Evolutionary conservation across 1,140 invertebrate species (phyloP).

Genomic region (Lineus longissimus): DNA sequence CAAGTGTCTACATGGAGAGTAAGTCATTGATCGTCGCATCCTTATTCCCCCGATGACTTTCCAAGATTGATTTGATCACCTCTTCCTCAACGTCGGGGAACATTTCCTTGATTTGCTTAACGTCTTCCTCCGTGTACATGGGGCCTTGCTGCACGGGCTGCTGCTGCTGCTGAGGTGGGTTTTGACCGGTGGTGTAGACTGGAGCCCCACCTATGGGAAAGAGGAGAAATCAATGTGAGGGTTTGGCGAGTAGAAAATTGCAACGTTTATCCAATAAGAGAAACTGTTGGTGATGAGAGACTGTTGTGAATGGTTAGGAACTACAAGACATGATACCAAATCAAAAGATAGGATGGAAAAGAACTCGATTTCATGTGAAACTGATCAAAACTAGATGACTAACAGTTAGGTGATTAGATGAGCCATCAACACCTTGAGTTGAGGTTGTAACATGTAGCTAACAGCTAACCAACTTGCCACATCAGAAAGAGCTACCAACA

Average conservation of each 20-base stretch:
- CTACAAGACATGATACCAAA: too few relatives aligned
- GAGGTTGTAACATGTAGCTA: too few relatives aligned
- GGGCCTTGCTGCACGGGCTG: constrained; percentile 40
- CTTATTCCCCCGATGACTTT: constrained; percentile 84
- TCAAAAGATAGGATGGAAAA: too few relatives aligned
- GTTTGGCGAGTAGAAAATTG: neutral
- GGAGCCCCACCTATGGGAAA: constrained; percentile 1
- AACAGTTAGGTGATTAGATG: too few relatives aligned
- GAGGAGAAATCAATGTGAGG: neutral
- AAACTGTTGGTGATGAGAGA: too few relatives aligned
- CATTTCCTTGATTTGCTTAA: constrained; percentile 89
- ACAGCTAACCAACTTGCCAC: too few relatives aligned
- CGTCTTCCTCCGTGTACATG: constrained; percentile 66
- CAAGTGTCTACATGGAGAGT: constrained; percentile 48
- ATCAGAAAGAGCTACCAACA: too few relatives aligned
- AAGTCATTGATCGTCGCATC: constrained; percentile 86
- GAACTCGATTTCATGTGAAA: too few relatives aligned
- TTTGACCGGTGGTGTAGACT: constrained; percentile 7
- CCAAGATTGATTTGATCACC: constrained; percentile 84
- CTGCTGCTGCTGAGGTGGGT: constrained; percentile 6
- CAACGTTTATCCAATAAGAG: too few relatives aligned
- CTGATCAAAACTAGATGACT: too few relatives aligned
- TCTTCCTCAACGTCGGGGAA: constrained; percentile 91
- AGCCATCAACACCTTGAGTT: too few relatives aligned
- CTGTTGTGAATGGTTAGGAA: too few relatives aligned